Conservation (phyloP, 2,797 vertebrate species). For the Melanotaenia boesemani region DNA sequence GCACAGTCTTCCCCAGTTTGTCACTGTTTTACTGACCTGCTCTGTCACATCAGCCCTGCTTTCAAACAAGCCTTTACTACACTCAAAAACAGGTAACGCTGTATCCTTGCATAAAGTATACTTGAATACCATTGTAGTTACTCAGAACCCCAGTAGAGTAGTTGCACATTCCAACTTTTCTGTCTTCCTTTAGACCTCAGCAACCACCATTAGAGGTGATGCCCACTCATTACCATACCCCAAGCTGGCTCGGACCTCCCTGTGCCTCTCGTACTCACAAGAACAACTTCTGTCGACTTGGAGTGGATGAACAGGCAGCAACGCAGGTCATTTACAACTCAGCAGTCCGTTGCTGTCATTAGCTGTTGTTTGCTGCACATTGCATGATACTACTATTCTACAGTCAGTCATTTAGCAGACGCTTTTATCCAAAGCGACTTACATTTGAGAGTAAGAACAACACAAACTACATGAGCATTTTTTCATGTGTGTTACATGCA, state of each 20-base stretch:
- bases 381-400: neutral
- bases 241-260: conserved; percentile 83
- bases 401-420: too few relatives aligned
- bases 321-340: conserved; percentile 72
- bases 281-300: conserved; percentile 80
- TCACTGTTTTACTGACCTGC: conserved; percentile 85
- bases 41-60: conserved; percentile 83
- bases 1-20: conserved; percentile 77
- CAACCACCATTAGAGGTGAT: conserved; percentile 70
- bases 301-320: conserved; percentile 77
- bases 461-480: conserved; percentile 3
- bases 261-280: conserved; percentile 79
- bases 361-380: neutral
- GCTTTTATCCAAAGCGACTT: too few relatives aligned
- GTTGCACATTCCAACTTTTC: neutral
- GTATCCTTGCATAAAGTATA: neutral
- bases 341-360: neutral
- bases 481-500: conserved; percentile 38
- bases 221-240: conserved; percentile 80
- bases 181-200: conserved; percentile 62
- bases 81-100: conserved; percentile 78
- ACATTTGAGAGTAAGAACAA: too few relatives aligned
- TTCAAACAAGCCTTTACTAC: conserved; percentile 80
- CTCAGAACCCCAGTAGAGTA: neutral
- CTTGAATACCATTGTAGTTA: neutral